phyloP scores from a whole-genome alignment of 2,888 invertebrate genomes.

The Sepiola atlantica region DNA sequence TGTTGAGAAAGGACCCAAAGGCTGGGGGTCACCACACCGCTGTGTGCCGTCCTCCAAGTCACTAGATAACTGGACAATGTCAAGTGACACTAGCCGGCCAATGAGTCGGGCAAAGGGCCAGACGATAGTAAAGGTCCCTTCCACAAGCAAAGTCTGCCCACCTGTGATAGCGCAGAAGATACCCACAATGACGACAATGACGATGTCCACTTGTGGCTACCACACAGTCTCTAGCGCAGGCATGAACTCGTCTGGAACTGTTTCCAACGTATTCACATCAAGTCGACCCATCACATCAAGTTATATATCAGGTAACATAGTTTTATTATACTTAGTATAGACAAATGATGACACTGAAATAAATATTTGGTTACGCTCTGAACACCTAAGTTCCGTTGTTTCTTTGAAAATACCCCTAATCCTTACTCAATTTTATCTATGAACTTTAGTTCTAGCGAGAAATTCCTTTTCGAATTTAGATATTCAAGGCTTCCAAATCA shows the following conservation, averaged over 20 bases:
- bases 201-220: conserved; percentile 33
- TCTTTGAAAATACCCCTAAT: too few relatives aligned
- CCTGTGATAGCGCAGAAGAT: conserved; percentile 44
- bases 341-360: background rate
- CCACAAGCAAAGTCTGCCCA: conserved; percentile 40
- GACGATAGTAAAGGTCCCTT: conserved; percentile 35
- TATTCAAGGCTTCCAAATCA: too few relatives aligned
- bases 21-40: conserved; percentile 23
- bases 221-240: conserved; percentile 44
- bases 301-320: conserved; percentile 35
- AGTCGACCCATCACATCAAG: conserved; percentile 43
- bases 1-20: background rate
- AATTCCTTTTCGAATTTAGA: too few relatives aligned
- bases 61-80: background rate
- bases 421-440: too few relatives aligned
- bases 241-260: conserved; percentile 8
- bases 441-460: too few relatives aligned
- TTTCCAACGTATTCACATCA: conserved; percentile 38
- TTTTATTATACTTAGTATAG: background rate
- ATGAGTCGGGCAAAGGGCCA: conserved; percentile 35
- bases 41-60: conserved; percentile 34
- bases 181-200: conserved; percentile 46
- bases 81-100: conserved; percentile 10
- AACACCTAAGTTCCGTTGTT: too few relatives aligned
- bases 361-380: too few relatives aligned